These are phyloP conservation scores for Sclerurus mexicanus DNA, from an alignment of 2,113 vertebrate species.

Conservation along the genomic window DNA sequence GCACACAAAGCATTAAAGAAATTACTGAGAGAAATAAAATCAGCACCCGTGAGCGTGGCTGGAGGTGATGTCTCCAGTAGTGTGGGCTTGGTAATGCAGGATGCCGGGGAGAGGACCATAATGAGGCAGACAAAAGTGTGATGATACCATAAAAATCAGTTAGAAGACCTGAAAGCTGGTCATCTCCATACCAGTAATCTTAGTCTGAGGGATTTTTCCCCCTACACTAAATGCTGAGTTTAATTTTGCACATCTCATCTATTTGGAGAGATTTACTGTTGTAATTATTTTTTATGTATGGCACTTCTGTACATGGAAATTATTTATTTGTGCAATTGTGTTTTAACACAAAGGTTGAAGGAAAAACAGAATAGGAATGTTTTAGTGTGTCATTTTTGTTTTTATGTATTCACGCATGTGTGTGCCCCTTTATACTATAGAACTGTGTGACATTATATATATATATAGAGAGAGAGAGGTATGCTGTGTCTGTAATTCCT, in stretches of 20 bases:
- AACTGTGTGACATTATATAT: neutral
- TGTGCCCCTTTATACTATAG: neutral
- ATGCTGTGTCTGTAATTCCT: neutral
- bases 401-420: neutral
- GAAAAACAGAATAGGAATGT: neutral
- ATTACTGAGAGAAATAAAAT: conserved; percentile 54
- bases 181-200: neutral
- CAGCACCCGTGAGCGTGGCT: neutral
- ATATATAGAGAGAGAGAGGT: neutral
- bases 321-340: neutral
- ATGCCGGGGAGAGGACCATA: conserved; percentile 12
- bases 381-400: neutral
- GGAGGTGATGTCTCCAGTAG: neutral
- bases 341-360: neutral
- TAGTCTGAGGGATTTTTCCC: neutral
- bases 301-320: conserved; percentile 25
- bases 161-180: conserved; percentile 1
- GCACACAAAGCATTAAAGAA: conserved; percentile 10
- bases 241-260: conserved; percentile 28
- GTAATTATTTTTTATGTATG: conserved; percentile 64
- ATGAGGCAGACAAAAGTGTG: neutral
- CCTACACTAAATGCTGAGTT: conserved; percentile 34
- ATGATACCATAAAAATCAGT: neutral
- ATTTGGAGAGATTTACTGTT: conserved; percentile 62
- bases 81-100: neutral